Conservation (phyloP, 2,113 vertebrate species). For the Panthera leo region DNA sequence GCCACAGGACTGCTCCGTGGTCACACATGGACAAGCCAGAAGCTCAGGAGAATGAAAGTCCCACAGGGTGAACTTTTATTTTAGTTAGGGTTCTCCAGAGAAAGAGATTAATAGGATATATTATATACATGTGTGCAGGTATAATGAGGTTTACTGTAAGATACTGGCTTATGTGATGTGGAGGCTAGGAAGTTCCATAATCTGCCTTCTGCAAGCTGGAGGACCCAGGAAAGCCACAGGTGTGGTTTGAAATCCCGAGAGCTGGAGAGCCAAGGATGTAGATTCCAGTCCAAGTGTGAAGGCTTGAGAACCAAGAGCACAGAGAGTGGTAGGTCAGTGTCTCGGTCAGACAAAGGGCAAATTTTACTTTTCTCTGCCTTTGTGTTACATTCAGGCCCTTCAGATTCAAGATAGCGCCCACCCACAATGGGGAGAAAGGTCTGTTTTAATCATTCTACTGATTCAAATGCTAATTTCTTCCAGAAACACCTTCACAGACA, state of each 20-base stretch:
- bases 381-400: neutral
- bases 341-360: neutral
- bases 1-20: neutral
- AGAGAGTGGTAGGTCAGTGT: neutral
- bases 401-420: neutral
- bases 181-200: neutral
- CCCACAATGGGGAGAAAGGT: neutral
- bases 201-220: neutral
- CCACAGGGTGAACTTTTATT: neutral
- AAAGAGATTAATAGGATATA: neutral
- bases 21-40: neutral
- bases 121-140: fast-evolving
- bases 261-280: neutral
- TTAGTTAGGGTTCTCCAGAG: neutral
- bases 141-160: neutral
- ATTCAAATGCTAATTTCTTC: conserved; percentile 7
- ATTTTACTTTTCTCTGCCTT: neutral
- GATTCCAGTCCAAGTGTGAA: neutral
- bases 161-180: neutral
- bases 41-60: neutral
- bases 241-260: neutral
- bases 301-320: neutral
- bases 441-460: neutral
- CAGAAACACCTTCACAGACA: neutral
- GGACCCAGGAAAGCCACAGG: neutral